Base-by-base conservation (phyloP, 1,140 invertebrate species). In the Mercenaria mercenaria region DNA sequence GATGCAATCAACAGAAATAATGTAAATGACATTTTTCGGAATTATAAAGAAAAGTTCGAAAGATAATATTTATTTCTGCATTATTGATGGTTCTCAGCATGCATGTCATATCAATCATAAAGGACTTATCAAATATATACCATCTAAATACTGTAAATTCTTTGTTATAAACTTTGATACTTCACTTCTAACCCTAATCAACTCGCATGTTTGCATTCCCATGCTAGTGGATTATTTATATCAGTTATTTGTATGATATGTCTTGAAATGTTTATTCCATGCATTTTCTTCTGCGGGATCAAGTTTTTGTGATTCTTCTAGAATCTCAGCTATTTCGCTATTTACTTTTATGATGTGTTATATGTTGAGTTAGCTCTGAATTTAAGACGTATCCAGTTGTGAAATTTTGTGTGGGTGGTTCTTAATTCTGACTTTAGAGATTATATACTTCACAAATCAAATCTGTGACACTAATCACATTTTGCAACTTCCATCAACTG, bases 181-280 rank as follows among this genome's bases (percentile, higher is more conserved):
- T 79, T 39, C 13, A 34, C 67, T n/a, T 37, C 15, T 26, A 72
- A 56, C 50, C 37, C 47, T 79, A 52, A 79, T 56, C 34, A 56
- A 32, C 52, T 43, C 43, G 37, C 8, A 76, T 86, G 64, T 86
- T 56, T 76, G 52, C 50, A 59, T 86, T 86, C 83, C 83, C 64
- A 86, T 86, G 83, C 67, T 76, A 39, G 18, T 56, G 32, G 83
- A 86, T 86, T 86, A 86, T 86, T 74, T 86, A 86, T 76, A 74
- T 56, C 39, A 76, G 43, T 56, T 29, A 34, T 83, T 67, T 69
- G 41, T n/a, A 47, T 34, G 61, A 83, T 37, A 37, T 29, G 39
- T 69, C 61, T 23, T 83, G 81, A 83, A 79, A 76, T 47, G 69
- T 67, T 87, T 67, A 87, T 87, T 56, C 74, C 37, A 61, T 87